These are phyloP conservation scores for Chrosomus eos DNA, from an alignment of 2,797 vertebrate species.

Conservation along the genomic window DNA sequence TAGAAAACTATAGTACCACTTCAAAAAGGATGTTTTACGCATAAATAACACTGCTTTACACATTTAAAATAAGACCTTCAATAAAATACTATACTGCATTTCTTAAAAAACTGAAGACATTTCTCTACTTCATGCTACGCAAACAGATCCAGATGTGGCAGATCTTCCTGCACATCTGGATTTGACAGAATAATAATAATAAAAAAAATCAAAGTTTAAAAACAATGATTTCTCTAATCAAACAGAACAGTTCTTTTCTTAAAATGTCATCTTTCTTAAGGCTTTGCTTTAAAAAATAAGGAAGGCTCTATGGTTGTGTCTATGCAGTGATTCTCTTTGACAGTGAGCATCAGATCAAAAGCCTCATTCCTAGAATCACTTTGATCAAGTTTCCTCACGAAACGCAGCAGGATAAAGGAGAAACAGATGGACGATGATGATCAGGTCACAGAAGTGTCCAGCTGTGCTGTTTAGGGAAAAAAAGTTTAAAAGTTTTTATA, in stretches of 20 bases:
- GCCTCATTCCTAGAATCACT: not conserved
- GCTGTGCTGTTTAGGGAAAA: not conserved
- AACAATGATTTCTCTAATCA: not conserved
- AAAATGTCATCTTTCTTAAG: not conserved
- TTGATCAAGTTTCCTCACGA: not conserved
- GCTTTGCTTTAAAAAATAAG: not conserved
- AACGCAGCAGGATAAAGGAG: not conserved
- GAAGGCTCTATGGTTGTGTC: not conserved
- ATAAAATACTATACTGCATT: not conserved
- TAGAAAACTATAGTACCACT: not conserved
- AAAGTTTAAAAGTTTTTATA: not conserved
- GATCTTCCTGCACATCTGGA: not conserved
- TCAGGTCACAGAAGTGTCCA: not conserved
- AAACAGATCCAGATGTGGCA: not conserved
- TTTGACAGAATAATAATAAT: not conserved
- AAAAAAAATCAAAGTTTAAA: not conserved
- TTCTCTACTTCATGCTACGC: not conserved
- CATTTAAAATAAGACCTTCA: not conserved
- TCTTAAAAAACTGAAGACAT: not conserved
- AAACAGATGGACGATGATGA: constrained; percentile 9
- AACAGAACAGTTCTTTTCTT: not conserved
- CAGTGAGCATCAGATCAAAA: not conserved
- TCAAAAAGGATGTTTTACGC: not conserved
- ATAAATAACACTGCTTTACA: not conserved
- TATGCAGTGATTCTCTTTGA: not conserved